Conservation (phyloP, 1,140 invertebrate genomes). For the Patella vulgata region DNA sequence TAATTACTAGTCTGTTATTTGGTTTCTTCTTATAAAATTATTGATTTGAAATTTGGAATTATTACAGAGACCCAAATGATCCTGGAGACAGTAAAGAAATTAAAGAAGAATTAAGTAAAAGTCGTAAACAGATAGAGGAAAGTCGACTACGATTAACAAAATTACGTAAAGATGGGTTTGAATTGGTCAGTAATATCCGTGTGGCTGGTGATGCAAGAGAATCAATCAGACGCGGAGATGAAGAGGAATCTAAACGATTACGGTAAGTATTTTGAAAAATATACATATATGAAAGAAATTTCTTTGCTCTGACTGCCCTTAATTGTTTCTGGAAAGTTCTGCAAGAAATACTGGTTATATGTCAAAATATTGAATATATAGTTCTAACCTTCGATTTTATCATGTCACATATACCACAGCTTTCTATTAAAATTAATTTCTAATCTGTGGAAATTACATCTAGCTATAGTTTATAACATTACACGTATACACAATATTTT, state of each 20-base stretch:
- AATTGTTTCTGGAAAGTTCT: neutral
- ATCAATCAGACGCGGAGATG: slow-evolving; percentile 54
- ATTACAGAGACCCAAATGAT: slow-evolving; percentile 40
- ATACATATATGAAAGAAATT: neutral
- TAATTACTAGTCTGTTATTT: no score
- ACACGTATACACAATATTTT: no score
- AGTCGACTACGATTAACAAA: slow-evolving; percentile 62
- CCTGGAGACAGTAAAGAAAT: slow-evolving; percentile 56
- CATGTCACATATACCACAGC: no score
- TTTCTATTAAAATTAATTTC: no score
- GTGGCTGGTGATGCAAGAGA: slow-evolving; percentile 65
- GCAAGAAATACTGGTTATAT: neutral
- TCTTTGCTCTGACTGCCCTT: neutral
- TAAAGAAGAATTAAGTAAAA: slow-evolving; percentile 64
- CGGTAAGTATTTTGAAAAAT: no score
- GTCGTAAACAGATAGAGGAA: slow-evolving; percentile 64
- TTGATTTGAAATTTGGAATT: no score
- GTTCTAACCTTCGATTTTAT: no score
- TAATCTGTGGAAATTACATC: no score
- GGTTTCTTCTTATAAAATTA: no score
- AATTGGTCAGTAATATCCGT: slow-evolving; percentile 65
- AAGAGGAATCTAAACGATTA: slow-evolving; percentile 60
- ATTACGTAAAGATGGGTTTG: slow-evolving; percentile 63
- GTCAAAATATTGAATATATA: no score
- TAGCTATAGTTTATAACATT: no score